A percentile compares a stretch with the other conserved stretches of the same genome.
Evolutionary conservation across 2,797 vertebrate species (phyloP).

Genomic region (Balearica regulorum): DNA sequence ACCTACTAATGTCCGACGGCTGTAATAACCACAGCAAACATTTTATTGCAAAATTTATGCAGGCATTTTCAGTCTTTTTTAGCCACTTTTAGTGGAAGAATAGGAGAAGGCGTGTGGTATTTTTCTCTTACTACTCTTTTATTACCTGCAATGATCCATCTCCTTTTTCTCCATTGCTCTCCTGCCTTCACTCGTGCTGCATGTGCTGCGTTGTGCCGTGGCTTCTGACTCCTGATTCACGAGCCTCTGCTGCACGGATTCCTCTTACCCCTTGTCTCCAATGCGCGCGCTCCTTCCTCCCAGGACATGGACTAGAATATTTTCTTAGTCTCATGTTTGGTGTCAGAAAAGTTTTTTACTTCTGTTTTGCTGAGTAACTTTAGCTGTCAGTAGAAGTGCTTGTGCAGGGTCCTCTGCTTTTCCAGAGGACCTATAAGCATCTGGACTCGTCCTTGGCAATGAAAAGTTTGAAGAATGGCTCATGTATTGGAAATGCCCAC

Average conservation of each 20-base stretch:
- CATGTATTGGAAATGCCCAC: accelerated
- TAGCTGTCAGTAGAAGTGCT: accelerated
- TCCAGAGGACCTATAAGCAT: background rate
- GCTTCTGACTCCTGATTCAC: accelerated
- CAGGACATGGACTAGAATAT: background rate
- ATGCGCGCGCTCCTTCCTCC: accelerated
- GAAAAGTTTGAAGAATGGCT: background rate
- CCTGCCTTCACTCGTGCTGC: background rate
- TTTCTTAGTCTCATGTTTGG: accelerated
- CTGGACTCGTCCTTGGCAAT: background rate
- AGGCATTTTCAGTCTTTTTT: background rate
- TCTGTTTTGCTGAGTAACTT: background rate
- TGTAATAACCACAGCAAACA: background rate
- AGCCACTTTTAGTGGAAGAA: background rate
- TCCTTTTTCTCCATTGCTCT: background rate
- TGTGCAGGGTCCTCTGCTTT: background rate
- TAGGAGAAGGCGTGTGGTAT: background rate
- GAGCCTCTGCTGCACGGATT: too few species aligned
- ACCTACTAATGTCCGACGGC: background rate
- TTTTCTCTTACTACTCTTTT: background rate
- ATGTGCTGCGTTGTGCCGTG: accelerated
- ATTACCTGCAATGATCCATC: accelerated
- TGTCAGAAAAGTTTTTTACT: background rate
- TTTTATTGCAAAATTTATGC: background rate
- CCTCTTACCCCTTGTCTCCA: background rate